Conservation (phyloP, 2,113 vertebrate species). For the Calypte anna region DNA sequence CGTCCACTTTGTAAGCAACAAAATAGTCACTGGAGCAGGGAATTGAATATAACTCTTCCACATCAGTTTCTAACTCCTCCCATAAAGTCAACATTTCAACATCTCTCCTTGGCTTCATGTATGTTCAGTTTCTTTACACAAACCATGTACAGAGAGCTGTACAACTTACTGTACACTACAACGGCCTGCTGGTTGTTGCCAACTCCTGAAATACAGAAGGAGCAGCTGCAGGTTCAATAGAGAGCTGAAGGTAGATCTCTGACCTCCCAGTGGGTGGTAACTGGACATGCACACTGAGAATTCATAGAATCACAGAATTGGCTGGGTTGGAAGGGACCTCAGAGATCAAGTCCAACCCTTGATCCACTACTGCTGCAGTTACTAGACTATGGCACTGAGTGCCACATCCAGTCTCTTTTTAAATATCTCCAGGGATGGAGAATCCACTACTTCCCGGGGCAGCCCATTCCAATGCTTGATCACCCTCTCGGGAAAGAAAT, state of each 20-base stretch:
- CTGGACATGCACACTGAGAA: background rate
- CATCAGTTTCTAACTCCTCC: background rate
- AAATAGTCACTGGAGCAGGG: background rate
- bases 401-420: too few relatives aligned
- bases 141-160: background rate
- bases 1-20: background rate
- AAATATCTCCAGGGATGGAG: too few relatives aligned
- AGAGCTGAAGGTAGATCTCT: background rate
- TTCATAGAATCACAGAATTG: too few relatives aligned
- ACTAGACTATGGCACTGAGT: too few relatives aligned
- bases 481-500: too few relatives aligned
- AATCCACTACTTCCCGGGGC: too few relatives aligned
- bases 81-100: background rate
- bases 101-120: background rate
- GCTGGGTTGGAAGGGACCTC: too few relatives aligned
- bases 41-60: background rate
- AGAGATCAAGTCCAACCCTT: too few relatives aligned
- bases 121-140: background rate
- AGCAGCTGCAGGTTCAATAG: background rate
- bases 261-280: background rate
- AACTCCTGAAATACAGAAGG: background rate
- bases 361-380: too few relatives aligned
- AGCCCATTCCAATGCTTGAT: too few relatives aligned
- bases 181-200: background rate
- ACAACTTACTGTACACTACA: background rate